Base-by-base conservation (phyloP, 2,888 invertebrate genomes). In the Hyalella azteca region DNA sequence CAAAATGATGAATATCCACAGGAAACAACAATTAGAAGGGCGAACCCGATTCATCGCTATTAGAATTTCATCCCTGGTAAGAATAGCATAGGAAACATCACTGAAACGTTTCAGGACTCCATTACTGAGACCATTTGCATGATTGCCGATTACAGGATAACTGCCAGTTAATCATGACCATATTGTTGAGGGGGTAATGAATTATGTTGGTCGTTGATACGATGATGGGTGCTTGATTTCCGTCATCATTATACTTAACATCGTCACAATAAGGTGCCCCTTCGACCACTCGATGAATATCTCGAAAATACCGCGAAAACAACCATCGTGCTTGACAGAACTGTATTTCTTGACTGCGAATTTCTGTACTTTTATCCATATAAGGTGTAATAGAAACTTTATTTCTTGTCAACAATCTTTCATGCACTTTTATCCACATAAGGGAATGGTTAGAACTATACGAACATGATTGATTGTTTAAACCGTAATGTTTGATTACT, bases 81-180 rank as follows among this genome's bases (percentile, higher is more conserved):
- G 66, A 66, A 66, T 66, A 66, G 11, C 39, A 66, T 66, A 36
- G 36, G n/a, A 19, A 32, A 19, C 39, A n/a, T 66, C 19, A 32
- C 3, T 36, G 39, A 7, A 36, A 15, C 45, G 45, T 19, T 0
- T 66, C 66, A 29, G 22, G 54, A 26, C 54, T 54, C 54, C 26
- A 54, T 7, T 22, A 9, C 66, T 66, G 2, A 36, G 66, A 36
- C 36, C 66, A 66, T 66, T 66, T 66, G 66, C 66, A 66, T 66
- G 66, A 66, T 66, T 66, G 36, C 66, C 66, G 66, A 66, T 66
- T 66, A 66, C 36, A 15, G 66, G 66, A 66, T 66, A 66, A 66
- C 66, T 66, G 66, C 66, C 66, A 66, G 66, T 66, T 66, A 66
- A 66, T 66, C 66, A 66, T 66, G 66, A 36, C 66, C 66, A 66